Percentiles rank a stretch among this genome's conserved stretches.
Evolutionary conservation across 2,113 vertebrate genomes (phyloP).

Genomic region (Nymphicus hollandicus): DNA sequence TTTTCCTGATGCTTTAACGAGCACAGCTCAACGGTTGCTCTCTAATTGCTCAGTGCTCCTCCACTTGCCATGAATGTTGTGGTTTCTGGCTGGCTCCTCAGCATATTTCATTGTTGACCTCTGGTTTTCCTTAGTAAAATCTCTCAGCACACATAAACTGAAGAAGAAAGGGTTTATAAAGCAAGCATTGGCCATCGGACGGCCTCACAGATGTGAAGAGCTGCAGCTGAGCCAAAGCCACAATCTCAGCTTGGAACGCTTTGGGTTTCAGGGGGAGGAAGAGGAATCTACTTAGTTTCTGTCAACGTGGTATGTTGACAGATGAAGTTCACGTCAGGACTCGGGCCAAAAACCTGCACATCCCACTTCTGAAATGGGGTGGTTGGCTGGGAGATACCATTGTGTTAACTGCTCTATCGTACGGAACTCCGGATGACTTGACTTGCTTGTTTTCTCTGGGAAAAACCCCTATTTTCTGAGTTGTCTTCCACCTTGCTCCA

Average conservation of each 20-base stretch:
- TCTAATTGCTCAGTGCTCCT: background rate
- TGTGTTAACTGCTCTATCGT: background rate
- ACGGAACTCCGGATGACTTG: background rate
- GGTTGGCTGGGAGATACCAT: background rate
- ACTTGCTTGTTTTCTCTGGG: background rate
- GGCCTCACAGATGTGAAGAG: background rate
- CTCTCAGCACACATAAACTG: background rate
- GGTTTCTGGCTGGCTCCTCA: constrained; percentile 5
- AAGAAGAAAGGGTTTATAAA: background rate
- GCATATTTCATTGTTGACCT: background rate
- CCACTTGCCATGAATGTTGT: background rate
- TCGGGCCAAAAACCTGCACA: background rate
- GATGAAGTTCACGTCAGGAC: background rate
- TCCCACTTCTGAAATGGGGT: background rate
- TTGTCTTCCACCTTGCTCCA: background rate
- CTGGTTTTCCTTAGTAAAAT: background rate
- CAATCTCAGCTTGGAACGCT: background rate
- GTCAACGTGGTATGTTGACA: constrained; percentile 14
- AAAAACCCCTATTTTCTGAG: background rate
- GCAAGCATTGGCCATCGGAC: background rate
- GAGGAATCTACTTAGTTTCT: background rate
- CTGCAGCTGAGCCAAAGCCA: background rate
- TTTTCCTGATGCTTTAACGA: background rate
- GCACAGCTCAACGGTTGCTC: background rate
- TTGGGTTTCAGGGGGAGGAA: background rate